A percentile compares a stretch with the other conserved stretches of the same genome.
Evolutionary conservation across 2,797 vertebrate species (phyloP).

Genomic region (Cuculus canorus): DNA sequence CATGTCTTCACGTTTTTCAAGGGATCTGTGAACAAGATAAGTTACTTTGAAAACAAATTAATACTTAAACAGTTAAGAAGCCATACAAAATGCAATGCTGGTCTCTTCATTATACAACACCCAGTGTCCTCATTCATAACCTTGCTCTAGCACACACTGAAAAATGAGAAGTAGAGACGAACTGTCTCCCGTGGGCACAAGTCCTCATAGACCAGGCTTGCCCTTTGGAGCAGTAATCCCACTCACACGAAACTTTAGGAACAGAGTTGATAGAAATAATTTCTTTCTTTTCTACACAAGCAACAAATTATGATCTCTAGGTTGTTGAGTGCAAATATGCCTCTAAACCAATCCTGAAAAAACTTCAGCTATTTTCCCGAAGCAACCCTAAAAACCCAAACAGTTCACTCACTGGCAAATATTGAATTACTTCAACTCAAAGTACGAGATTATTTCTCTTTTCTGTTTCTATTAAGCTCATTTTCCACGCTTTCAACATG

Average conservation of each 20-base stretch:
- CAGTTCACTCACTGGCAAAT: not conserved
- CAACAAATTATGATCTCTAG: not conserved
- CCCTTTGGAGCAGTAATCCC: not conserved
- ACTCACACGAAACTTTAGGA: not conserved
- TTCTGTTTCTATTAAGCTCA: not conserved
- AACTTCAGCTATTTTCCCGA: not conserved
- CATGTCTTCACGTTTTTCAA: not conserved
- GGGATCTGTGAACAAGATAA: not conserved
- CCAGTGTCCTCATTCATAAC: not conserved
- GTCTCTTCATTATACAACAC: not conserved
- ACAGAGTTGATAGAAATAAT: not conserved
- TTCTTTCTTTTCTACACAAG: not conserved
- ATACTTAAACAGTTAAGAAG: not conserved
- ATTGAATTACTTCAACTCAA: not conserved
- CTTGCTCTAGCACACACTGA: not conserved
- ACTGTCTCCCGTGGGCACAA: not conserved
- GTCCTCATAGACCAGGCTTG: rapidly evolving
- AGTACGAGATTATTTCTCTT: not conserved
- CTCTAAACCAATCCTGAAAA: not conserved
- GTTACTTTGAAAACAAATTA: not conserved
- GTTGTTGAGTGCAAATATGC: not conserved
- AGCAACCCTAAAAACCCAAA: not conserved
- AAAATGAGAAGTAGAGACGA: not conserved
- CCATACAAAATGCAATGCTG: not conserved
- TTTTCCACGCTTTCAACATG: not conserved